Evolutionary conservation across 2,888 invertebrate genomes (phyloP).

Genomic region (Hartigia nigra): DNA sequence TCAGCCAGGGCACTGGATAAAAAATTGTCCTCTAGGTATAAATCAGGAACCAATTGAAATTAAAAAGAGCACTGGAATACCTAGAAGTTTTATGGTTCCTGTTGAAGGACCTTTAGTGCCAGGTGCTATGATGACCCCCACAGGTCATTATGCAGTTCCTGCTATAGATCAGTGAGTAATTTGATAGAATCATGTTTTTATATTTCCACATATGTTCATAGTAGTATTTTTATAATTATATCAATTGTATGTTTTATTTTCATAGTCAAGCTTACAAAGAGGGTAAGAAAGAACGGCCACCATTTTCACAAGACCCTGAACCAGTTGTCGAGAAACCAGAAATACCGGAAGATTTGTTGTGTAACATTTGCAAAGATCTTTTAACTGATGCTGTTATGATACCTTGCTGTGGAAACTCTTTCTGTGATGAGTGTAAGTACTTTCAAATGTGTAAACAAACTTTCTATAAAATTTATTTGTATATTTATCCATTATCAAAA

Average conservation of each 20-base stretch:
- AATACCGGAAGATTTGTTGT: conserved; percentile 91
- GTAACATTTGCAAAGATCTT: conserved; percentile 92
- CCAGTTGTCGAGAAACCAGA: conserved; percentile 71
- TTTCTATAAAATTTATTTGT: conserved; percentile 1
- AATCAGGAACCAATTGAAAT: conserved; percentile 79
- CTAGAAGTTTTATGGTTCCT: conserved; percentile 93
- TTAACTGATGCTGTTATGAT: conserved; percentile 97
- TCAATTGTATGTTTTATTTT: conserved; percentile 10
- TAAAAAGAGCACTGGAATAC: conserved; percentile 97
- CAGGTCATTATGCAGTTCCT: conserved; percentile 89
- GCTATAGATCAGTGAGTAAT: conserved; percentile 84
- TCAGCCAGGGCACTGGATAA: conserved; percentile 97
- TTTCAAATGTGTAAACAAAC: background rate
- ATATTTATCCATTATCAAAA: background rate
- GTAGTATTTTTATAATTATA: conserved; percentile 17
- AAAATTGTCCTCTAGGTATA: conserved; percentile 86
- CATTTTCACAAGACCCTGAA: conserved; percentile 71
- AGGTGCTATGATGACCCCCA: conserved; percentile 91
- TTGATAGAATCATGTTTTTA: conserved; percentile 8
- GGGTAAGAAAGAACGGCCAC: conserved; percentile 77
- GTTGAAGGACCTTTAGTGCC: conserved; percentile 90
- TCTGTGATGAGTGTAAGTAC: conserved; percentile 95
- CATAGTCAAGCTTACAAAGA: conserved; percentile 82
- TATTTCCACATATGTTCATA: conserved; percentile 8
- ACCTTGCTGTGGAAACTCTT: conserved; percentile 97